Evolutionary conservation across 2,888 invertebrate species (phyloP), one percentile per base, ranked within the genome.

Genomic region (Copidosoma aretas): DNA sequence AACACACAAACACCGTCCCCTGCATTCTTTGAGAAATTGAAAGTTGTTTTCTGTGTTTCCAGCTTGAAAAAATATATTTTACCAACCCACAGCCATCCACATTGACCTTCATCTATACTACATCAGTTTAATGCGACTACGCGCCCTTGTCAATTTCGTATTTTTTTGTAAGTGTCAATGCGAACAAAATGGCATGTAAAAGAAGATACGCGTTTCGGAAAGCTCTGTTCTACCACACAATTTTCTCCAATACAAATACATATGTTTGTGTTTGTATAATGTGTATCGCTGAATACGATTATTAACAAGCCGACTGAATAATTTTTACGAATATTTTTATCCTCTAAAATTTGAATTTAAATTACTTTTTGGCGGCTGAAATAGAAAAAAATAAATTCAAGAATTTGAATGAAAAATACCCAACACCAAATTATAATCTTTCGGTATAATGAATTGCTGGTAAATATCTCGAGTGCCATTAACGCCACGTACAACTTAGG

Each of bases 1-100:
- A 5, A 32, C 32, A 5, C 32, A 32, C 8, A 8, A 17, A 12
- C 43, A 41, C 49, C 49, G 32, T 17, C 39, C 52, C 56, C 63
- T 14, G 8, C 43, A 63, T 39, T 67, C 57, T 53, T 53, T 60
- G 57, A 70, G 75, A 77, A 76, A 74, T 73, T 72, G 75, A 78
- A 77, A 78, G 75, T 77, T 76, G 73, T 74, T 75, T 75, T 68
- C 71, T 69, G 61, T 64, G 64, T 73, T 60, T 73, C 70, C 72
- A 1, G n/a, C 14, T 10, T 39, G 14, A 21, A 54, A 51, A 24
- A 49, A 64, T 46, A 62, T 62, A 58, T 49, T 65, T 70, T 60
- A 22, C 46, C 69, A 17, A 52, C 57, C 22, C 52, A 25, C 32
- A 67, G 64, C 60, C 60, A 72, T 65, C 57, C 71, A 67, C 67